Conservation (phyloP, 2,797 vertebrate species). For the Siniperca undulata region DNA sequence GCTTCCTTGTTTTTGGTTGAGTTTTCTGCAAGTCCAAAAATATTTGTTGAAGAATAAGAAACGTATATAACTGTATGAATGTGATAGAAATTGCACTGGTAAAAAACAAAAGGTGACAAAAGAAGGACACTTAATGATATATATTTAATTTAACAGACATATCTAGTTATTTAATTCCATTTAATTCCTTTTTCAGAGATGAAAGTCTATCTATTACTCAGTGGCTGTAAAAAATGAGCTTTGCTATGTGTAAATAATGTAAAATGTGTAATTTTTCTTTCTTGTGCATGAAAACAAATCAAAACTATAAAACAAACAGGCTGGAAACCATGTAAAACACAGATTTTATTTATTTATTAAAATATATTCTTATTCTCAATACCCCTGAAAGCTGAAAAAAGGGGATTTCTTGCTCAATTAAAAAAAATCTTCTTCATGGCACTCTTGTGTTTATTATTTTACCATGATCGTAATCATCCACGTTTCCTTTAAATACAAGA, state of each 20-base stretch:
- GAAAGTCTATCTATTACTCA: neutral
- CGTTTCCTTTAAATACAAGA: slow-evolving; percentile 11
- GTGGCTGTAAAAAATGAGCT: neutral
- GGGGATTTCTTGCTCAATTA: slow-evolving; percentile 5
- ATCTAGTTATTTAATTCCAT: neutral
- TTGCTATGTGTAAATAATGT: neutral
- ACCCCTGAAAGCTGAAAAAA: neutral
- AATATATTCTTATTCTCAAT: neutral
- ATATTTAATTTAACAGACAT: neutral
- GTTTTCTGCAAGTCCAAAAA: neutral
- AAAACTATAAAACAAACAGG: neutral
- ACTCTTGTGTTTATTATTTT: neutral
- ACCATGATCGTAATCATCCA: neutral
- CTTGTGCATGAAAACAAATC: slow-evolving; percentile 1
- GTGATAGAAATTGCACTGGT: neutral
- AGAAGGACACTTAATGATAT: neutral
- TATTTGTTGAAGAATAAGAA: neutral
- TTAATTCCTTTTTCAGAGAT: neutral
- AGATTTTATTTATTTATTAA: neutral
- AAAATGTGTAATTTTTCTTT: slow-evolving; percentile 23
- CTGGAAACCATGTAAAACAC: slow-evolving; percentile 9
- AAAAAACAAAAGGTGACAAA: neutral
- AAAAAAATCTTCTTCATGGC: neutral
- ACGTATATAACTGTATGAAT: neutral
- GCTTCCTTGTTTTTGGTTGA: neutral